A percentile compares a stretch with the other conserved stretches of the same genome.
These are phyloP conservation scores for Hemicentrotus pulcherrimus DNA, from an alignment of 35 echinoderm and acorn worm species.

Conservation along the genomic window DNA sequence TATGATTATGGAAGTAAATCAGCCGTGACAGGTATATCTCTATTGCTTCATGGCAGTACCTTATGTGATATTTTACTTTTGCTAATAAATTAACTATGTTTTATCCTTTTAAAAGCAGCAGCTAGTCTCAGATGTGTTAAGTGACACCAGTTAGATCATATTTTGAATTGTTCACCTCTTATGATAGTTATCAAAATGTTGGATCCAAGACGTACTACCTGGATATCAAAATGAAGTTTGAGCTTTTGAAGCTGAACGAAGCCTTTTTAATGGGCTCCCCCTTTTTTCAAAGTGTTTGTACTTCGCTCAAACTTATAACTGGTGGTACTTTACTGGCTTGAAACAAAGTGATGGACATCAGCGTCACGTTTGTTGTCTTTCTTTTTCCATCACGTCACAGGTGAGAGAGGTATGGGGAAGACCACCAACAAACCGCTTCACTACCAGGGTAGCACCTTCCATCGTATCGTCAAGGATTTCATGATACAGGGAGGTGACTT, in stretches of 20 bases:
- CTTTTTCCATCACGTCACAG: conserved; percentile 46
- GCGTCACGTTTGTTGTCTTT: neutral
- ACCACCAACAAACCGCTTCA: conserved; percentile 89
- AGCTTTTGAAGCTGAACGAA: too few relatives aligned
- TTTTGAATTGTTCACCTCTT: too few relatives aligned
- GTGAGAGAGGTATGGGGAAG: conserved; percentile 90
- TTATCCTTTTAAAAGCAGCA: neutral
- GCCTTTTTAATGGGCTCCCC: too few relatives aligned
- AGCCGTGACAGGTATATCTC: neutral
- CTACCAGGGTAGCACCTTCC: conserved; percentile 89
- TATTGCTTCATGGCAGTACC: neutral
- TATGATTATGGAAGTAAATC: neutral
- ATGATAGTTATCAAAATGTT: too few relatives aligned
- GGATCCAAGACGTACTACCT: too few relatives aligned
- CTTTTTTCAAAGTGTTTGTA: too few relatives aligned
- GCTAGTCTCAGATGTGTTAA: neutral
- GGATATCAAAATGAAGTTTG: too few relatives aligned
- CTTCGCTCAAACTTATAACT: too few relatives aligned
- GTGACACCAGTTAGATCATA: neutral
- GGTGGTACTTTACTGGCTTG: neutral
- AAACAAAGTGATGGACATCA: neutral
- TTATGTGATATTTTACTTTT: neutral
- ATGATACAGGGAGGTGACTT: conserved; percentile 99
- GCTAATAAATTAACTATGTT: neutral
- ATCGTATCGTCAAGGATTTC: conserved; percentile 96